Base-by-base conservation (phyloP, 2,888 invertebrate genomes). In the Drosophila ezoana region DNA sequence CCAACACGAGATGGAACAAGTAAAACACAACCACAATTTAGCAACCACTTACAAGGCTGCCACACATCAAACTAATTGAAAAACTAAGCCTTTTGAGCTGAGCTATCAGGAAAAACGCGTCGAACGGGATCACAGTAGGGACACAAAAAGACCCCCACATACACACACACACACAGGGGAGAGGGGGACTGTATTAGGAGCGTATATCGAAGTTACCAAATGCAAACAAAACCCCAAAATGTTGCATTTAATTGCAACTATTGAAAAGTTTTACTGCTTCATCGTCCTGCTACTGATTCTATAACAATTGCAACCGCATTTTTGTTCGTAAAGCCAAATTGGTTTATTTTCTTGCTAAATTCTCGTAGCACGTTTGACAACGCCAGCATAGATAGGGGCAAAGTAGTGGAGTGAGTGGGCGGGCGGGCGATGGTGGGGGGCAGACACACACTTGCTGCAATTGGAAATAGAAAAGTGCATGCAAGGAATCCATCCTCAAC, bases 171-270 rank as follows among this genome's bases (percentile, higher is more conserved):
- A 11, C 3, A n/a, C 1, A 3, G 4, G 10, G n/a, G 13, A 0
- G 23, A 8, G 23, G 23, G 23, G 1, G 28, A 28, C 2, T 2
- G 28, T 8, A 8, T 1, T 1, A 1, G 23, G 6, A 8, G 6
- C 23, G 23, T 23, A 23, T 23, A 28, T 28, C 28, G 28, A 28
- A 28, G 18, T 59, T 62, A 51, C 38, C 47, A 48, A 64, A 62
- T 69, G 63, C 76, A 69, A 76, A 61, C 67, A 82, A 69, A 66
- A 51, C 71, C 71, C 53, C 51, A 71, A 72, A 86, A 72, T 81
- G 73, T 80, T 72, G 74, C 87, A 72, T 86, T 77, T 86, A 81
- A 81, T 81, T 86, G 81, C 81, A 68, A 67, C 67, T 65, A 72
- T 86, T 69, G 54, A 40, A 54, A 45, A 76, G 56, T 54, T 65